Evolutionary conservation across 2,888 invertebrate species (phyloP).

Genomic region (Dimorphilus gyrociliatus): DNA sequence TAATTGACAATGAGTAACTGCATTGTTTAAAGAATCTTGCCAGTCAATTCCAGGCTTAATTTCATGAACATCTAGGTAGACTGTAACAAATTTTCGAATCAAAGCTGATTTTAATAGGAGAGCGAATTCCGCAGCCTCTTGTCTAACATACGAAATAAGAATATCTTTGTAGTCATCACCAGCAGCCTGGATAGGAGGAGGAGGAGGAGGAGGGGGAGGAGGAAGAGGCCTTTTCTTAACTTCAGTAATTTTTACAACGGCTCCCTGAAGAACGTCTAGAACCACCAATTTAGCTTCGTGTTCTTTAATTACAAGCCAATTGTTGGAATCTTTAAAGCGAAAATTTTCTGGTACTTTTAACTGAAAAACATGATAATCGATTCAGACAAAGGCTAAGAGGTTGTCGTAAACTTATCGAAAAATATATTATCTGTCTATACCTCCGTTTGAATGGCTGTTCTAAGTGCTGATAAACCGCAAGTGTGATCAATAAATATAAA

Average conservation of each 20-base stretch:
- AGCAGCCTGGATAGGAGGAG: too few relatives aligned
- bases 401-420: neutral
- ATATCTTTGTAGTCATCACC: too few relatives aligned
- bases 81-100: neutral
- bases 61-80: constrained; percentile 35
- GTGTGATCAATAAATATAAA: constrained; percentile 16
- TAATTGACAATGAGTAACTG: constrained; percentile 35
- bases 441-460: constrained; percentile 6
- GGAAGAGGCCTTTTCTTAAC: too few relatives aligned
- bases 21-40: constrained; percentile 37
- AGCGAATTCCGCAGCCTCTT: constrained; percentile 36
- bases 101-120: constrained; percentile 23
- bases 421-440: constrained; percentile 1
- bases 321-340: constrained; percentile 25
- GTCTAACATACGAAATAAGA: constrained; percentile 36
- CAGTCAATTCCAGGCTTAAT: constrained; percentile 36
- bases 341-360: constrained; percentile 2
- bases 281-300: constrained; percentile 22
- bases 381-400: neutral
- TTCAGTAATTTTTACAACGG: too few relatives aligned
- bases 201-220: too few relatives aligned
- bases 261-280: constrained; percentile 18
- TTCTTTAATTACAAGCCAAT: constrained; percentile 23
- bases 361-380: neutral
- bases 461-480: constrained; percentile 9